Percentiles rank a stretch among this genome's conserved stretches.
Conservation (phyloP, 37 sponge, comb jelly and placozoan genomes). For the Aphrocallistes beatrix region DNA sequence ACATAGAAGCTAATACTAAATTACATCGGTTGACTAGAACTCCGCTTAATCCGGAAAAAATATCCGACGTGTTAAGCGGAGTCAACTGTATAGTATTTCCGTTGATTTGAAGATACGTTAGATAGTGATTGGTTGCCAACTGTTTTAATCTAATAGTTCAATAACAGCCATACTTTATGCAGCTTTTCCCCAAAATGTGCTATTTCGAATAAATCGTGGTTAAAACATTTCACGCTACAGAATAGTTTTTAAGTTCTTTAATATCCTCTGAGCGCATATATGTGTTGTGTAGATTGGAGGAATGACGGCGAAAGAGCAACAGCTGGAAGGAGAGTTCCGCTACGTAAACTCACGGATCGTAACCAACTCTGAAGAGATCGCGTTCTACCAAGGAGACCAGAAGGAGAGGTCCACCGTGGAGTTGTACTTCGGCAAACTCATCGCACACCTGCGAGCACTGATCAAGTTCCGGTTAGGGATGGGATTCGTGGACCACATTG, state of each 20-base stretch:
- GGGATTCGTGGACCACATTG: slow-evolving; percentile 70
- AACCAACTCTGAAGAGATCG: slow-evolving; percentile 89
- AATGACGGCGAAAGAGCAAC: slow-evolving; percentile 83
- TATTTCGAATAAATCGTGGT: too few relatives aligned
- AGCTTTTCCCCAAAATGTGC: too few relatives aligned
- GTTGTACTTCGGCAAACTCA: slow-evolving; percentile 48
- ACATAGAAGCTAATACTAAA: too few relatives aligned
- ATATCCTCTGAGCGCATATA: too few relatives aligned
- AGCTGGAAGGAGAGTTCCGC: slow-evolving; percentile 74
- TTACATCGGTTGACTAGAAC: too few relatives aligned
- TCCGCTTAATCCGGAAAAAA: neutral
- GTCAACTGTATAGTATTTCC: neutral
- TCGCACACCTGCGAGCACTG: slow-evolving; percentile 56
- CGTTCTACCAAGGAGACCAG: slow-evolving; percentile 77
- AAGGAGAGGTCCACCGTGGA: slow-evolving; percentile 59
- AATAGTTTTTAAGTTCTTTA: neutral
- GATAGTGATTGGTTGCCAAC: too few relatives aligned
- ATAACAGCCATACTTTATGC: too few relatives aligned
- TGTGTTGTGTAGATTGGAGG: slow-evolving; percentile 39
- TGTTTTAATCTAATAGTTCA: too few relatives aligned
- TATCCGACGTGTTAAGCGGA: neutral
- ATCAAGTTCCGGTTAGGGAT: slow-evolving; percentile 63
- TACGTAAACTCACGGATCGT: slow-evolving; percentile 81
- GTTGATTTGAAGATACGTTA: too few relatives aligned
- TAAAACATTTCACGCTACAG: neutral